These are phyloP conservation scores for Cephalotes varians DNA, from an alignment of 2,888 invertebrate genomes.

Conservation along the genomic window DNA sequence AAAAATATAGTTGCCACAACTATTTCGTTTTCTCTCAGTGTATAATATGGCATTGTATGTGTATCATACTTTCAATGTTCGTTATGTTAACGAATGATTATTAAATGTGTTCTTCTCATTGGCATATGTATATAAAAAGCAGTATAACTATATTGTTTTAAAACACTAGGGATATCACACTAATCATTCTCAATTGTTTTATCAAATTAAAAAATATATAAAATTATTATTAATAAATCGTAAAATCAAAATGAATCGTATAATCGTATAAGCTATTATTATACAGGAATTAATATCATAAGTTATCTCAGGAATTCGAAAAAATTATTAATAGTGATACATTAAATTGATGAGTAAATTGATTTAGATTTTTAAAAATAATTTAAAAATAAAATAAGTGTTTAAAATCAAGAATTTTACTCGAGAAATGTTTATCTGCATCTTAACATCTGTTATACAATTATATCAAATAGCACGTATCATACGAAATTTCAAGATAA, in stretches of 20 bases:
- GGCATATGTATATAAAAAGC: not conserved
- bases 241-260: not conserved
- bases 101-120: not conserved
- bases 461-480: not conserved
- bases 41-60: no score
- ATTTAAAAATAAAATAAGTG: no score
- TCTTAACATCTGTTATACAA: not conserved
- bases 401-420: not conserved
- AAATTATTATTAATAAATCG: not conserved
- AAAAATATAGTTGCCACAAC: no score
- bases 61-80: not conserved
- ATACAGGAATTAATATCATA: not conserved
- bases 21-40: no score
- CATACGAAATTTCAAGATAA: not conserved
- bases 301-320: not conserved
- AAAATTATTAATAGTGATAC: not conserved
- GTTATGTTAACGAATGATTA: not conserved
- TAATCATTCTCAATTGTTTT: not conserved
- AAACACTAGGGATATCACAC: not conserved
- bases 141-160: not conserved
- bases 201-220: not conserved
- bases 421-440: not conserved
- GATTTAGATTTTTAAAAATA: not conserved
- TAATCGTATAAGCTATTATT: no score
- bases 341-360: not conserved